A percentile compares a stretch with the other conserved stretches of the same genome.
phyloP scores from a whole-genome alignment of 2,888 invertebrate genomes.

The Pammene aurita region DNA sequence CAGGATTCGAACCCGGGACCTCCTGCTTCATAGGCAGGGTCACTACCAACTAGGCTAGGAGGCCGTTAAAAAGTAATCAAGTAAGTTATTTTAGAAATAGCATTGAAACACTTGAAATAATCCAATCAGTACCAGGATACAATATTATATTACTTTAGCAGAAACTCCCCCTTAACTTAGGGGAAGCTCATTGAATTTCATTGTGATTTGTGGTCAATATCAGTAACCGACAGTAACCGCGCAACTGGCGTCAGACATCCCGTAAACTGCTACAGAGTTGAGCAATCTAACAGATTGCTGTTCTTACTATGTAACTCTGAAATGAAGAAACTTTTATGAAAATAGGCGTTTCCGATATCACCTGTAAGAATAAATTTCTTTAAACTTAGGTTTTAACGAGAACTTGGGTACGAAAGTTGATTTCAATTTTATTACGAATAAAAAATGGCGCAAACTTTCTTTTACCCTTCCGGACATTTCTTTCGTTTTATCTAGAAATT shows the following conservation, averaged over 20 bases:
- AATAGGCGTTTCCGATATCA: constrained; percentile 21
- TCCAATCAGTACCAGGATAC: background rate
- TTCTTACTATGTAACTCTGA: constrained; percentile 30
- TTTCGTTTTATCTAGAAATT: background rate
- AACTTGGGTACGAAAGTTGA: background rate
- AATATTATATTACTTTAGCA: background rate
- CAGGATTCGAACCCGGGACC: too few species aligned
- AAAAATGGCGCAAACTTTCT: constrained; percentile 4
- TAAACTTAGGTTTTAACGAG: constrained; percentile 8
- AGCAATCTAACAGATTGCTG: constrained; percentile 31
- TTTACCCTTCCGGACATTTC: background rate
- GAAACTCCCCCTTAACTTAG: constrained; percentile 15
- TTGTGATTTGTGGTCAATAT: constrained; percentile 40
- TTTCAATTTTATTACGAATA: constrained; percentile 11
- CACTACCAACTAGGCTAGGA: too few species aligned
- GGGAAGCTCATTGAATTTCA: constrained; percentile 34
- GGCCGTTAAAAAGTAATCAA: too few species aligned
- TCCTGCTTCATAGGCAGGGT: too few species aligned
- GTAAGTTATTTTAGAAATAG: too few species aligned
- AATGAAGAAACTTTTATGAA: constrained; percentile 29
- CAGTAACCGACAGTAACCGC: constrained; percentile 27
- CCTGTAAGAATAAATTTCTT: constrained; percentile 10
- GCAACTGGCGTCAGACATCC: constrained; percentile 21
- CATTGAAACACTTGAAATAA: too few species aligned
- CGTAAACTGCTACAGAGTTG: constrained; percentile 30